Conservation (phyloP, 2,797 vertebrate genomes). For the Pipistrellus pygmaeus region DNA sequence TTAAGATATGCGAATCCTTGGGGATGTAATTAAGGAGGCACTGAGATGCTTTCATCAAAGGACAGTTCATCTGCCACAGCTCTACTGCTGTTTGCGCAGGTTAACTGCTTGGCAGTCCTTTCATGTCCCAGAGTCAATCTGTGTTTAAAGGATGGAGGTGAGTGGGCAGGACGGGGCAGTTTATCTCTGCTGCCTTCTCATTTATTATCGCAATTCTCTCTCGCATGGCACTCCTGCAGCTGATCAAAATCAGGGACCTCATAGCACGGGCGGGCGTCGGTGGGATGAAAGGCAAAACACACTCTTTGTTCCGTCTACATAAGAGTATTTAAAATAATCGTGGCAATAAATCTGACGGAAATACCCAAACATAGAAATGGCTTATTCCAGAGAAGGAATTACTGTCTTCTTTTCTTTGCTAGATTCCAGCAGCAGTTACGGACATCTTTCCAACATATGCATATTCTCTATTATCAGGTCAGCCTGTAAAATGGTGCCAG, state of each 20-base stretch:
- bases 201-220: constrained; percentile 82
- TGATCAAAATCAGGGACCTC: constrained; percentile 79
- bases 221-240: constrained; percentile 69
- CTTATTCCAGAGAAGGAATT: constrained; percentile 62
- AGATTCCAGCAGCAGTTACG: background rate
- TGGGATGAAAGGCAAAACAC: constrained; percentile 64
- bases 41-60: constrained; percentile 78
- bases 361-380: background rate
- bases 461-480: constrained; percentile 25
- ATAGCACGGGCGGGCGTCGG: constrained; percentile 26
- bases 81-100: constrained; percentile 52
- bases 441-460: constrained; percentile 44
- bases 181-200: constrained; percentile 82
- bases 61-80: constrained; percentile 69
- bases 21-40: constrained; percentile 83
- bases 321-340: constrained; percentile 57
- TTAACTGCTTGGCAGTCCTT: constrained; percentile 87
- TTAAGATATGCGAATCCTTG: constrained; percentile 78
- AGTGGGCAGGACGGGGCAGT: constrained; percentile 80
- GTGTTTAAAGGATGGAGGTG: constrained; percentile 81
- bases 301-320: constrained; percentile 57
- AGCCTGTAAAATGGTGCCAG: background rate
- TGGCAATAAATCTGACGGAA: constrained; percentile 34
- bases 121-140: constrained; percentile 82
- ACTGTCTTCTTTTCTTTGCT: background rate